Evolutionary conservation across 2,888 invertebrate genomes (phyloP), one percentile per base, ranked within the genome.

Genomic region (Ommatoiulus sabulosus): DNA sequence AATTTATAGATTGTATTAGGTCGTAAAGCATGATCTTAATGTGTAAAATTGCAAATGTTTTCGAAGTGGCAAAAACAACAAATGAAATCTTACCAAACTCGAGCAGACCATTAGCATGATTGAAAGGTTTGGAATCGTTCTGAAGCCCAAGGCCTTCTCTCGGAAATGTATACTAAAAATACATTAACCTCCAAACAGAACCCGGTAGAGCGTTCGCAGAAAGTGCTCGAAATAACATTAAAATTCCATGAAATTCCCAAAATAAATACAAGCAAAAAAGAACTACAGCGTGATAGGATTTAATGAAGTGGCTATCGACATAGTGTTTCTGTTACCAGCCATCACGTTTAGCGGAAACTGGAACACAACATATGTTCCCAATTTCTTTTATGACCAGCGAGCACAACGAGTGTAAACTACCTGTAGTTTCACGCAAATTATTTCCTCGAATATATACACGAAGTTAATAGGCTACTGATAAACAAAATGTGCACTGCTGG

Each of bases 161-260:
- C 35, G 35, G 35, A 80, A 80, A 35, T 20, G 24, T 8, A 52
- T 35, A 35, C 80, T 24, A 35, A 80, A 80, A 80, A 80, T 80
- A 80, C 24, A 24, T 72, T 80, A 80, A 80, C 80, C 80, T 80
- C 80, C 80, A 80, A 24, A 57, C 20, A 72, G 63, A 72, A 72
- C 63, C 63, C 63, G 63, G 63, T 72, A 72, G 63, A 72, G 20
- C 63, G 20, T 72, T 72, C 35, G 35, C 12, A 6, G 80, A 35
- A 80, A 80, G 35, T 12, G 80, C 35, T 80, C 24, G 12, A 80
- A 80, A 80, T 80, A 80, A 80, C 80, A 80, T 12, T 7, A 3
- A 35, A 80, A 35, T 80, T 80, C 80, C 80, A 80, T 8, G 80
- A 80, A 80, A 80, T 12, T 1, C 24, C 12, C 35, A 12, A 80